phyloP scores from a whole-genome alignment of 1,140 invertebrate genomes.

The Drosophila obscura region DNA sequence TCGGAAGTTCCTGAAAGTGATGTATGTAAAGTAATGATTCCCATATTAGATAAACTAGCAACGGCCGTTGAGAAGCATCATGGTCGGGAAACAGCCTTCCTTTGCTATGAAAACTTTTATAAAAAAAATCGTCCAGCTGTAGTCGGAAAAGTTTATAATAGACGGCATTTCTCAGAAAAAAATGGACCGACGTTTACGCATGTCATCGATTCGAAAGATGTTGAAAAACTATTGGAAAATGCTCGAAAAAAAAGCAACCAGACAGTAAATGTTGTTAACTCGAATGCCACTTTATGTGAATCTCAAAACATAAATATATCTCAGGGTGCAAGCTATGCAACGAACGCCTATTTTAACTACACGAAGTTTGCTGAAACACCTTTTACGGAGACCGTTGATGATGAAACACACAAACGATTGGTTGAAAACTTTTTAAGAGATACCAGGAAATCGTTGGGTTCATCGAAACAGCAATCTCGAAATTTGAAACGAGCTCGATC shows the following conservation, averaged over 20 bases:
- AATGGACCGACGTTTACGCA: conserved; percentile 71
- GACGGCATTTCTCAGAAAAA: conserved; percentile 67
- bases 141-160: conserved; percentile 54
- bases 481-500: conserved; percentile 45
- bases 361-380: background rate
- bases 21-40: conserved; percentile 59
- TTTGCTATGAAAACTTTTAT: conserved; percentile 65
- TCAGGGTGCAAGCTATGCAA: background rate
- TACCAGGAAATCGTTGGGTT: conserved; percentile 27
- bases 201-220: conserved; percentile 63
- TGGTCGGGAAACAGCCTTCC: conserved; percentile 59
- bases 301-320: background rate
- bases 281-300: conserved; percentile 1
- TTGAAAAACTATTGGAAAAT: conserved; percentile 56
- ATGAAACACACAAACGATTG: conserved; percentile 72
- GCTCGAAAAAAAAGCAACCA: conserved; percentile 9
- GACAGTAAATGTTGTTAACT: conserved; percentile 7
- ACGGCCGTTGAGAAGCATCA: conserved; percentile 74
- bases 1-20: conserved; percentile 47
- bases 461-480: conserved; percentile 12
- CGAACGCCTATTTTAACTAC: conserved; percentile 6
- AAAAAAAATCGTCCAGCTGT: conserved; percentile 48
- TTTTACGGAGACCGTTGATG: conserved; percentile 47
- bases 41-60: conserved; percentile 62
- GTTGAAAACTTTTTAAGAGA: conserved; percentile 69